A percentile compares a stretch with the other conserved stretches of the same genome.
Evolutionary conservation across 2,888 invertebrate species (phyloP).

Genomic region (Coleophora flavipennella): DNA sequence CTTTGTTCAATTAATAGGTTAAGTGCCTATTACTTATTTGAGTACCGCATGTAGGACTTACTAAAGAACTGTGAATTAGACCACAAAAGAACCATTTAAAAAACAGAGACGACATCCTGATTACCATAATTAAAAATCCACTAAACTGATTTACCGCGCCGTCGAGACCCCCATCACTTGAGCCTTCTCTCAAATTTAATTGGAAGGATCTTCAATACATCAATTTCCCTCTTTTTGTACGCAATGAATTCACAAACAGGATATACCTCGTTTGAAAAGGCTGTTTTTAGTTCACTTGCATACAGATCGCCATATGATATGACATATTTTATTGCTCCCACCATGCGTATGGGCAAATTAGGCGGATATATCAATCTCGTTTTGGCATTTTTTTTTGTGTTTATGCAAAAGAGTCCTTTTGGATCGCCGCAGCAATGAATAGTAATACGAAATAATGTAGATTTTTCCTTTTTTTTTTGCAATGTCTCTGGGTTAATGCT

Average conservation of each 20-base stretch:
- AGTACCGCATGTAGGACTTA: too few species aligned
- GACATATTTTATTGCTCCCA: slow-evolving; percentile 61
- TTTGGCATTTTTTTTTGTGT: slow-evolving; percentile 33
- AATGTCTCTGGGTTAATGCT: slow-evolving; percentile 12
- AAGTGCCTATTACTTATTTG: too few species aligned
- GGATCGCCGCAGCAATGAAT: slow-evolving; percentile 39
- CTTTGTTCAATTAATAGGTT: too few species aligned
- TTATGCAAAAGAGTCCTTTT: slow-evolving; percentile 27
- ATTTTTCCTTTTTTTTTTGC: slow-evolving; percentile 11
- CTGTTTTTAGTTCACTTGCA: slow-evolving; percentile 57
- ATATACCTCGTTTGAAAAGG: slow-evolving; percentile 55
- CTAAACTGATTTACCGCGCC: slow-evolving; percentile 41
- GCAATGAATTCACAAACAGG: slow-evolving; percentile 49
- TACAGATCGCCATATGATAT: slow-evolving; percentile 56
- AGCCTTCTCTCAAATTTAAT: slow-evolving; percentile 50
- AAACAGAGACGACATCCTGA: slow-evolving; percentile 35
- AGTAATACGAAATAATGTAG: slow-evolving; percentile 27
- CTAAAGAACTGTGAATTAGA: slow-evolving; percentile 22
- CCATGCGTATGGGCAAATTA: slow-evolving; percentile 58
- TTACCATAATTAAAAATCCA: slow-evolving; percentile 40
- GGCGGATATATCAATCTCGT: slow-evolving; percentile 66
- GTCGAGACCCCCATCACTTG: slow-evolving; percentile 55
- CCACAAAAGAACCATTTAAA: slow-evolving; percentile 26
- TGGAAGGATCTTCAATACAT: slow-evolving; percentile 50
- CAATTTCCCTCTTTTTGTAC: slow-evolving; percentile 49